phyloP scores from a whole-genome alignment of 1,140 invertebrate species.

The Anthonomus grandis region DNA sequence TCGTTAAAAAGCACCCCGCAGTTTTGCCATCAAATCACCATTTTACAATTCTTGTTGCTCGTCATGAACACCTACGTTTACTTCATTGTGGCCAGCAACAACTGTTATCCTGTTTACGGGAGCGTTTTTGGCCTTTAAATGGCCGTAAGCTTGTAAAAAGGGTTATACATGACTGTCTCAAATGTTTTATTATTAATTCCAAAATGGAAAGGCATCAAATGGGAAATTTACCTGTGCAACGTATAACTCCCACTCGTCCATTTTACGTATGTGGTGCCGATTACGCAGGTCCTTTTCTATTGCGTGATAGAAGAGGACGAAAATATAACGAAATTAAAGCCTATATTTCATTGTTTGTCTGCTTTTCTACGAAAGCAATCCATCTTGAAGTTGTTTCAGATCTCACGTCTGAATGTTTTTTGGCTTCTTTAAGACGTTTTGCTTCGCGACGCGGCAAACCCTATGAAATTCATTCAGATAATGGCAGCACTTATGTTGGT shows the following conservation, averaged over 20 bases:
- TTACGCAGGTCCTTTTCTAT: slow-evolving; percentile 38
- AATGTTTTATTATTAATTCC: slow-evolving; percentile 25
- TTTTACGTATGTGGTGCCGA: slow-evolving; percentile 33
- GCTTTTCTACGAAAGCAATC: slow-evolving; percentile 31
- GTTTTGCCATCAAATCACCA: slow-evolving; percentile 35
- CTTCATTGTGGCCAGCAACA: slow-evolving; percentile 37
- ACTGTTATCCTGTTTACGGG: slow-evolving; percentile 26
- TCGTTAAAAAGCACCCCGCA: slow-evolving; percentile 40
- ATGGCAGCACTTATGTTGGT: slow-evolving; percentile 44
- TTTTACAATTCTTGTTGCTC: slow-evolving; percentile 32
- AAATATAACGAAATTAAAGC: slow-evolving; percentile 11
- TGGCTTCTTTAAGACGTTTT: slow-evolving; percentile 39
- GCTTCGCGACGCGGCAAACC: slow-evolving; percentile 34
- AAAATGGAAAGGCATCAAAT: slow-evolving; percentile 21
- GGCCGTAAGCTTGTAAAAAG: slow-evolving; percentile 4
- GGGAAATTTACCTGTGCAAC: slow-evolving; percentile 33
- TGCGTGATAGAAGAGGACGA: slow-evolving; percentile 30
- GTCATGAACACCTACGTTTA: slow-evolving; percentile 31
- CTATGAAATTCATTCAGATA: slow-evolving; percentile 35
- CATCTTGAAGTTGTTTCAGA: slow-evolving; percentile 38
- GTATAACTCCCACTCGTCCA: slow-evolving; percentile 32
- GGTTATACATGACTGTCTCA: slow-evolving; percentile 24
- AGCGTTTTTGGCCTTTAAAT: slow-evolving; percentile 23
- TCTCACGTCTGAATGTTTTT: slow-evolving; percentile 34
- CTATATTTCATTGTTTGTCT: slow-evolving; percentile 27